Evolutionary conservation across 2,888 invertebrate genomes (phyloP).

Genomic region (Acanthosepion pharaonis): DNA sequence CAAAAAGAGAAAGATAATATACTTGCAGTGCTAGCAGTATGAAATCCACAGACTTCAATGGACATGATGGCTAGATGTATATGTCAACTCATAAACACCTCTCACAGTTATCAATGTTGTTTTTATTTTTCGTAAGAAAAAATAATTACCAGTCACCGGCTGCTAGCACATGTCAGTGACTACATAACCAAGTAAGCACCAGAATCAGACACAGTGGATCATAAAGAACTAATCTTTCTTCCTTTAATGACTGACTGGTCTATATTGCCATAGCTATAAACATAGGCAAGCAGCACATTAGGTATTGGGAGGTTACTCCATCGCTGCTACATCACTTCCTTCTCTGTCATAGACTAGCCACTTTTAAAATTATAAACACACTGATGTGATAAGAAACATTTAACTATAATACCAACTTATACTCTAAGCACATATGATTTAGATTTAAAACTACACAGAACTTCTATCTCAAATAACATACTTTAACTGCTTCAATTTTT

Average conservation of each 20-base stretch:
- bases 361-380: not conserved
- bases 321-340: constrained; percentile 6
- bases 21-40: not conserved
- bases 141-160: not conserved
- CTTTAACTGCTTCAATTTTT: not conserved
- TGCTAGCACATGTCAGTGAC: constrained; percentile 4
- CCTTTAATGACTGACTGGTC: not conserved
- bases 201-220: constrained; percentile 6
- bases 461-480: no score
- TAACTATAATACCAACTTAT: not conserved
- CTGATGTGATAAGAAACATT: not conserved
- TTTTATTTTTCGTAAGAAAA: not conserved
- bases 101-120: not conserved
- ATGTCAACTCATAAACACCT: constrained; percentile 20
- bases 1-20: constrained; percentile 6
- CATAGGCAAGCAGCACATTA: not conserved
- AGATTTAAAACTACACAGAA: no score
- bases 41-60: not conserved
- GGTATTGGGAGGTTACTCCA: not conserved
- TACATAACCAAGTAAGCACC: not conserved
- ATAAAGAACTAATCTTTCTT: not conserved
- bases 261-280: not conserved
- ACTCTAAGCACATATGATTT: no score
- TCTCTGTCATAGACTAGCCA: not conserved
- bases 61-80: not conserved